Evolutionary conservation across 2,888 invertebrate species (phyloP).

Genomic region (Chaetogeoica ovagalla): DNA sequence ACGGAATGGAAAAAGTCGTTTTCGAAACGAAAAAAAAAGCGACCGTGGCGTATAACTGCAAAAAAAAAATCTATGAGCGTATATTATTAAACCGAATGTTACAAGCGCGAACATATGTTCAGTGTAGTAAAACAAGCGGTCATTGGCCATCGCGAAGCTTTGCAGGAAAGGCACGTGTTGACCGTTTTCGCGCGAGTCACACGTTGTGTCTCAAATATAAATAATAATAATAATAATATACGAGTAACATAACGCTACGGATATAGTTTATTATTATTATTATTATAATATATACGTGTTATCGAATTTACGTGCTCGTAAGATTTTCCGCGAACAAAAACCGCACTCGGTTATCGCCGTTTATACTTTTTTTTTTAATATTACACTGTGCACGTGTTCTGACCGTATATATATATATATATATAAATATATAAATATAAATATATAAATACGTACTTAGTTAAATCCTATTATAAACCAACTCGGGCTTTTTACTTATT

Average conservation of each 20-base stretch:
- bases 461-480: too few species aligned
- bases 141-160: conserved; percentile 21
- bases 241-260: too few species aligned
- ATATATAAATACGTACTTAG: too few species aligned
- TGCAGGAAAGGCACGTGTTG: conserved; percentile 19
- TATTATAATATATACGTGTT: neutral
- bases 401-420: neutral
- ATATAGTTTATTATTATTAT: too few species aligned
- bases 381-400: neutral
- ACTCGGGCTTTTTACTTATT: too few species aligned
- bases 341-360: neutral
- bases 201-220: too few species aligned
- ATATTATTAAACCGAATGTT: neutral
- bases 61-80: too few species aligned
- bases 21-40: too few species aligned
- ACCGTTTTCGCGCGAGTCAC: neutral
- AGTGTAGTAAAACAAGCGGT: neutral
- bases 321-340: conserved; percentile 21
- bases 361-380: neutral
- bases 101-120: neutral
- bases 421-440: too few species aligned
- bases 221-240: too few species aligned
- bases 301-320: conserved; percentile 25
- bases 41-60: too few species aligned
- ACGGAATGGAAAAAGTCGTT: too few species aligned